Conservation (phyloP, 1,140 invertebrate genomes). For the Drosophila subpulchrella region DNA sequence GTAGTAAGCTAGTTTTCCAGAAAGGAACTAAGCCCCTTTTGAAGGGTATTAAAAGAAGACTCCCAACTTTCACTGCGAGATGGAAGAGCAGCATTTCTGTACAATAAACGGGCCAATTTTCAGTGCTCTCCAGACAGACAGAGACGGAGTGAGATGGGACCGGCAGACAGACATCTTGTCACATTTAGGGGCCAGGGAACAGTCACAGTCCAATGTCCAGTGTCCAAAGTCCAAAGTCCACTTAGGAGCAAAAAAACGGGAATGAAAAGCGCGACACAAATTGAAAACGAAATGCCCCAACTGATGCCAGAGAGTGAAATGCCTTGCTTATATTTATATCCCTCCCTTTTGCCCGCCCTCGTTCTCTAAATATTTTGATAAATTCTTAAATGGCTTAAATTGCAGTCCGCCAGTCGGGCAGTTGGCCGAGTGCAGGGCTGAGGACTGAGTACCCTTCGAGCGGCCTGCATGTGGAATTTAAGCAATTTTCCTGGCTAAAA, state of each 20-base stretch:
- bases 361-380: conserved; percentile 52
- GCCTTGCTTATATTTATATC: conserved; percentile 42
- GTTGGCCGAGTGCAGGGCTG: not conserved
- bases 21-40: not conserved
- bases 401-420: conserved; percentile 19
- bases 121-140: conserved; percentile 29
- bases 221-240: conserved; percentile 38
- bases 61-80: not conserved
- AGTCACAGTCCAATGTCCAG: not conserved
- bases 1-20: too few species aligned
- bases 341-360: conserved; percentile 10
- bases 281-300: conserved; percentile 71
- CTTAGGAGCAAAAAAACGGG: conserved; percentile 49
- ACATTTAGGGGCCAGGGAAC: conserved; percentile 52
- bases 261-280: conserved; percentile 63
- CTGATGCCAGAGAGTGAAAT: conserved; percentile 47
- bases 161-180: conserved; percentile 46
- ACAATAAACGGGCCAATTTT: conserved; percentile 56
- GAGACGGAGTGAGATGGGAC: conserved; percentile 10
- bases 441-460: not conserved
- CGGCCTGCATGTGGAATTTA: conserved; percentile 19
- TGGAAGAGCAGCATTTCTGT: conserved; percentile 8
- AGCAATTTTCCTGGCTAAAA: conserved; percentile 38
- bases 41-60: conserved; percentile 14
- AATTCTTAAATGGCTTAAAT: conserved; percentile 73